Conservation (phyloP, 1,140 invertebrate genomes). For the Diuraphis noxia region DNA sequence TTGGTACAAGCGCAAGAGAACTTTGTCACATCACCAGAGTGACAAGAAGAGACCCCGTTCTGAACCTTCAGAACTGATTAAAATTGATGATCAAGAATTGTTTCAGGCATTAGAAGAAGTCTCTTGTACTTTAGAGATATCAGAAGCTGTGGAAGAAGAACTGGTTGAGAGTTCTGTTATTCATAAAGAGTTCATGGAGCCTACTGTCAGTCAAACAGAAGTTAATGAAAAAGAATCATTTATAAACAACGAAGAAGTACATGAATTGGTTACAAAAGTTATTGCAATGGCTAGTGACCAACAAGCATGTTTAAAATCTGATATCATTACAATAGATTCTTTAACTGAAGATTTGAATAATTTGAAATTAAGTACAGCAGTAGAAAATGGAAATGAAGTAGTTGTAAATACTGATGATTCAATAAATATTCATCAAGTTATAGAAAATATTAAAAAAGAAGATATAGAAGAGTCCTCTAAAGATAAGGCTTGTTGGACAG, state of each 20-base stretch:
- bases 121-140: neutral
- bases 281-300: neutral
- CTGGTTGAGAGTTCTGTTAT: neutral
- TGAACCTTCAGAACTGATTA: constrained; percentile 38
- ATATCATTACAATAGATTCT: neutral
- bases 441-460: neutral
- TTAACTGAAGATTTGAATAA: constrained; percentile 24
- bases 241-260: neutral
- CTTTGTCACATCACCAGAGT: constrained; percentile 51
- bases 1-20: constrained; percentile 52
- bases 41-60: constrained; percentile 43
- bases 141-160: constrained; percentile 8
- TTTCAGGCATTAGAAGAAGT: constrained; percentile 25
- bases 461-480: neutral
- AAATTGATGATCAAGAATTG: constrained; percentile 42
- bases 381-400: neutral
- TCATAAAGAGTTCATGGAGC: constrained; percentile 24
- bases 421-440: neutral
- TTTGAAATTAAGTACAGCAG: constrained; percentile 26
- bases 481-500: neutral
- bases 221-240: neutral
- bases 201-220: constrained; percentile 16
- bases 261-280: neutral
- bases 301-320: neutral
- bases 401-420: neutral